Conservation (phyloP, 2,797 vertebrate genomes). For the Siniperca undulata region DNA sequence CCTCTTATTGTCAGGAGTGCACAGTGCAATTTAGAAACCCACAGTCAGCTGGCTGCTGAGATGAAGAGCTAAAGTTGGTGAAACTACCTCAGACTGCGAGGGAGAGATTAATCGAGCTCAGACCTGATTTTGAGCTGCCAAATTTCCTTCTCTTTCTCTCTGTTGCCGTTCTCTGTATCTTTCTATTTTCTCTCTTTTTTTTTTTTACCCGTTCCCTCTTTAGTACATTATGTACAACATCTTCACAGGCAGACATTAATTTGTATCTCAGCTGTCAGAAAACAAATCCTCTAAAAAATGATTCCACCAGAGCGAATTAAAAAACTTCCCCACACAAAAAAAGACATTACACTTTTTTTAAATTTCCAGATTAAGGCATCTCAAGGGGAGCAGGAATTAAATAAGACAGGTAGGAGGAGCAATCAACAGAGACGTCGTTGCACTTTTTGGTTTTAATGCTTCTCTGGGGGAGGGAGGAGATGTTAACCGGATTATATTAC, state of each 20-base stretch:
- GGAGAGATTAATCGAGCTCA: constrained; percentile 23
- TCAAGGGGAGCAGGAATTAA: background rate
- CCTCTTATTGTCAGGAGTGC: background rate
- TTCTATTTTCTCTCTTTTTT: background rate
- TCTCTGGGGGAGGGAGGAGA: background rate
- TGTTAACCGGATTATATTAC: constrained; percentile 9
- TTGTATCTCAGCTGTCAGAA: constrained; percentile 13
- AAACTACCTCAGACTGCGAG: background rate
- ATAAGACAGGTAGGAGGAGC: background rate
- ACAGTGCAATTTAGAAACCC: constrained; percentile 17
- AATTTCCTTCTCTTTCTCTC: background rate
- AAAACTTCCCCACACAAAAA: background rate
- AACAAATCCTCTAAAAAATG: constrained; percentile 23
- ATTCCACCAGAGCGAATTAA: background rate
- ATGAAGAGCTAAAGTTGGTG: background rate
- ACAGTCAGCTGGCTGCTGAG: background rate
- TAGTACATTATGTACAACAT: background rate
- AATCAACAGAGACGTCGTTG: background rate
- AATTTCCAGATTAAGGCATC: constrained; percentile 10
- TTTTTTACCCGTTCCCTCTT: background rate
- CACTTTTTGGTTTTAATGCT: constrained; percentile 7
- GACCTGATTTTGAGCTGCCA: constrained; percentile 21
- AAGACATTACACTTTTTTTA: background rate
- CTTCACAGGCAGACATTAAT: constrained; percentile 11
- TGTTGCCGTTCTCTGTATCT: background rate